Percentiles rank a stretch among this genome's conserved stretches.
Conservation (phyloP, 2,797 vertebrate species). For the Anolis apletophallus region DNA sequence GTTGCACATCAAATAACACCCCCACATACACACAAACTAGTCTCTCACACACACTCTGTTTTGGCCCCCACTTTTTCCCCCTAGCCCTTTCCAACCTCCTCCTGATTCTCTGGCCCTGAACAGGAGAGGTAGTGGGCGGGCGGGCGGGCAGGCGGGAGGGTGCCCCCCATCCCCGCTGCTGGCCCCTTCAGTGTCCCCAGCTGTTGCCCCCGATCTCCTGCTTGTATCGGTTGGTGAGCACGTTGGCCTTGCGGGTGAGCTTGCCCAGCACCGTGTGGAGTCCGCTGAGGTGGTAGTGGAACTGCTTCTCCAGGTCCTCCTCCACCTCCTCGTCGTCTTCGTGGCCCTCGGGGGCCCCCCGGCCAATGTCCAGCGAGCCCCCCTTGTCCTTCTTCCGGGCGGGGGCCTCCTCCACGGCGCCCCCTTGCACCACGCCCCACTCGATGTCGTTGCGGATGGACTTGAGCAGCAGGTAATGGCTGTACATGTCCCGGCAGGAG, state of each 20-base stretch:
- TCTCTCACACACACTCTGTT: no score
- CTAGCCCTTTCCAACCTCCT: background rate
- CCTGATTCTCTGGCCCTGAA: background rate
- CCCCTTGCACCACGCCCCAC: constrained; percentile 89
- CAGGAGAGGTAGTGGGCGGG: background rate
- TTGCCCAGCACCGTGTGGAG: constrained; percentile 89
- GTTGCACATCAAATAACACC: no score
- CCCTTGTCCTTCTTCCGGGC: constrained; percentile 77
- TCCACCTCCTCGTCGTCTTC: constrained; percentile 74
- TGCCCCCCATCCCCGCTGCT: background rate
- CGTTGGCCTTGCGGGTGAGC: constrained; percentile 90
- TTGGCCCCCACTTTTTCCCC: background rate
- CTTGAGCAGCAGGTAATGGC: constrained; percentile 94
- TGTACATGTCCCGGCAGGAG: constrained; percentile 91
- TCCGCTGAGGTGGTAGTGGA: constrained; percentile 91
- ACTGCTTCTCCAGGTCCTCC: constrained; percentile 90
- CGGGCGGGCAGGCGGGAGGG: constrained; percentile 22
- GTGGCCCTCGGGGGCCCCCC: constrained; percentile 78
- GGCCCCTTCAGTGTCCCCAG: constrained; percentile 86
- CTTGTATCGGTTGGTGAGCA: constrained; percentile 92
- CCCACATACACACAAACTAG: no score
- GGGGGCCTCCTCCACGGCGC: constrained; percentile 78
- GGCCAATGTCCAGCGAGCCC: constrained; percentile 75
- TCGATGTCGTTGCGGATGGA: constrained; percentile 96
- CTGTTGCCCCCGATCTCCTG: constrained; percentile 92